Base-by-base conservation (phyloP, 1,140 invertebrate species). In the Ostrea denselamellosa region DNA sequence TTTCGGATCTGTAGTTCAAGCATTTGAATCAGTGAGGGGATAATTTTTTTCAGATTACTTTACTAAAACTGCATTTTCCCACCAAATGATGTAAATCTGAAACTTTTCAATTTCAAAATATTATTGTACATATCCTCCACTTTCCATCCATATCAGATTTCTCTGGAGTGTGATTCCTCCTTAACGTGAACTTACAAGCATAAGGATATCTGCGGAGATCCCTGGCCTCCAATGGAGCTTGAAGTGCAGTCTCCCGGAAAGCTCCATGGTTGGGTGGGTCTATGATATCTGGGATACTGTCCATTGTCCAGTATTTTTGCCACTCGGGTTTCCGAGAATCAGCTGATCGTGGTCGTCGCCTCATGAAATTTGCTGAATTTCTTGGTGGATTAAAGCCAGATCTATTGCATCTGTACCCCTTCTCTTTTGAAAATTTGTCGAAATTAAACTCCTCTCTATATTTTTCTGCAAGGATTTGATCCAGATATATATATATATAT, bases 301-400 rank as follows among this genome's bases (percentile, higher is more conserved):
- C 91, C 85, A 85, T 92, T 44, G 89, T 68, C 92, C 93, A 94
- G 84, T 94, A 93, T 56, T 92, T 92, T 86, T 90, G 91, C 94
- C 93, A 93, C 25, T 89, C 86, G n/a, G 92, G 84, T 86, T 62
- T 44, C 8, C 68, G 83, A 8, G 87, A 58, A 22, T 62, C 25
- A 4, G 51, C 53, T 54, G 53, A 58, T 19, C 25, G 44, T 12
- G 51, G 83, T 28, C 54, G n/a, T 12, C 56, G 28, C n/a, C 53
- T 44, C 53, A 34, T 85, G 71, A 90, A 91, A 77, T 94, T 91
- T 25, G 90, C 92, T 83, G 91, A 22, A 19, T 52, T 83, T 83
- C n/a, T 83, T 4, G 44, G 44, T 53, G 82, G 82, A 52, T 34
- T 22, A 52, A 53, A 54, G 44, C 17, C 44, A 0, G 44, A 22